Percentiles rank a stretch among this genome's conserved stretches.
Conservation (phyloP, 2,888 invertebrate species). For the Pheosia tremula region DNA sequence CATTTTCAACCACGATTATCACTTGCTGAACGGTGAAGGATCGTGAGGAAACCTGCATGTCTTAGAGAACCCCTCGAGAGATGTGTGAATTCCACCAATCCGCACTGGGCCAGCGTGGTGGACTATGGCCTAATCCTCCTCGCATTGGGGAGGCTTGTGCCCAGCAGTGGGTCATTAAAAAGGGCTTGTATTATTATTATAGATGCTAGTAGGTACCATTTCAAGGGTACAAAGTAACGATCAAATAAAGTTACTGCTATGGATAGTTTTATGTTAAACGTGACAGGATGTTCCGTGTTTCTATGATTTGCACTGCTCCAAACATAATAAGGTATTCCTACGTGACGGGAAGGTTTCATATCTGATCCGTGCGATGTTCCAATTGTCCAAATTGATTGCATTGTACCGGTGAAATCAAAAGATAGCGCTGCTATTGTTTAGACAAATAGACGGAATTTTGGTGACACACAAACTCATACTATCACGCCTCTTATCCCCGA, state of each 20-base stretch:
- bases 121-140: too few species aligned
- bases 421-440: neutral
- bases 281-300: neutral
- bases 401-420: neutral
- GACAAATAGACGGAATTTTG: neutral
- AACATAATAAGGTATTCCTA: neutral
- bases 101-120: too few species aligned
- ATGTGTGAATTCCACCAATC: too few species aligned
- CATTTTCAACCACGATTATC: too few species aligned
- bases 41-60: too few species aligned
- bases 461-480: neutral
- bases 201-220: neutral
- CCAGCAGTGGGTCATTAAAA: too few species aligned
- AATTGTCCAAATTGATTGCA: neutral
- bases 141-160: too few species aligned
- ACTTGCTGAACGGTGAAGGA: too few species aligned
- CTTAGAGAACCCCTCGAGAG: too few species aligned
- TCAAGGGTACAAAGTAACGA: neutral
- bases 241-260: neutral
- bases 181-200: too few species aligned
- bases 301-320: neutral
- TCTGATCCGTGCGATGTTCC: neutral
- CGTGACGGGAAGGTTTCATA: neutral
- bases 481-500: neutral
- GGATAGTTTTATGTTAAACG: neutral